Evolutionary conservation across 2,797 vertebrate genomes (phyloP).

Genomic region (Rhinichthys osculus): DNA sequence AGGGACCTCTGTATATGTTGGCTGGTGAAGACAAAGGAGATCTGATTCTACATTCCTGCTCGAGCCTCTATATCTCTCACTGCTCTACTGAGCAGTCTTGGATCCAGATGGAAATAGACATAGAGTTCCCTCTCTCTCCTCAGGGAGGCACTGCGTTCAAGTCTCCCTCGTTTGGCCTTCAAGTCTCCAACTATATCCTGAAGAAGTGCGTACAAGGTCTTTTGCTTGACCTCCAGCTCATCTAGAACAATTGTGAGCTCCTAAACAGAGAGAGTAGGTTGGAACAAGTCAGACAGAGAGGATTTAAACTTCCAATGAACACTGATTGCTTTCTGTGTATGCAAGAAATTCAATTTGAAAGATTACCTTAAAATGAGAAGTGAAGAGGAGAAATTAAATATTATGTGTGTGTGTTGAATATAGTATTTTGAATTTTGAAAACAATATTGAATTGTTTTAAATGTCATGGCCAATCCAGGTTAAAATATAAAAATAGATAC

Average conservation of each 20-base stretch:
- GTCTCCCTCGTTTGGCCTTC: slow-evolving; percentile 82
- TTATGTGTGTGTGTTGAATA: not conserved
- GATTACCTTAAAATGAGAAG: not conserved
- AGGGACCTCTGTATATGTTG: not conserved
- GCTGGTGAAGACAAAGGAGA: not conserved
- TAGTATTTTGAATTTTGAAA: not conserved
- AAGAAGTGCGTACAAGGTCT: slow-evolving; percentile 81
- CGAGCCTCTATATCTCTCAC: slow-evolving; percentile 86
- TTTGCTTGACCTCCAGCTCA: slow-evolving; percentile 80
- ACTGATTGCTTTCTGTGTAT: not conserved
- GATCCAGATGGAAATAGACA: slow-evolving; percentile 86
- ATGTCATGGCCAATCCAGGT: not conserved
- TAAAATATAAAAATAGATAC: not conserved
- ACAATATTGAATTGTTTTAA: not conserved
- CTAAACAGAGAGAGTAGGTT: slow-evolving; percentile 70
- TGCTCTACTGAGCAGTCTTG: slow-evolving; percentile 79
- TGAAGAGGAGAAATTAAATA: not conserved
- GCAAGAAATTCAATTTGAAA: not conserved
- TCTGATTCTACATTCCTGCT: slow-evolving; percentile 53
- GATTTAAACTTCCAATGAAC: not conserved
- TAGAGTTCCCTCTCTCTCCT: slow-evolving; percentile 88
- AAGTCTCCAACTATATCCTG: slow-evolving; percentile 84
- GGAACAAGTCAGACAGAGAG: not conserved
- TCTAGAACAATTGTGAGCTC: slow-evolving; percentile 81
- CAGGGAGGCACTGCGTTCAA: slow-evolving; percentile 80